Conservation (phyloP, 2,797 vertebrate genomes). For the Apogon talboti region DNA sequence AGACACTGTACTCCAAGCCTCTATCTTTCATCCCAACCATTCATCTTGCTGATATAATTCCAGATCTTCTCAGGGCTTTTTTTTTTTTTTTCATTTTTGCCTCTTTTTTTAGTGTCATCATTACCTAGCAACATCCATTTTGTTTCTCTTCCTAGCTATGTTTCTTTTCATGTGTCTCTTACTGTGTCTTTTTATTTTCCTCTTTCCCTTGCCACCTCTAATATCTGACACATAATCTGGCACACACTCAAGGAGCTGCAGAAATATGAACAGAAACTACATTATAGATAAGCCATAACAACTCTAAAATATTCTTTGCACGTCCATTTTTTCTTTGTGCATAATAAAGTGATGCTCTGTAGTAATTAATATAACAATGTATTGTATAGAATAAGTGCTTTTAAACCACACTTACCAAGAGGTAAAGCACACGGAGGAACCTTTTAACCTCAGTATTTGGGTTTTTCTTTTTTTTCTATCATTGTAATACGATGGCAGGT, state of each 20-base stretch:
- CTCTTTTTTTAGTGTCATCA: constrained; percentile 42
- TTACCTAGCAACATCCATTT: constrained; percentile 56
- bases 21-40: constrained; percentile 1
- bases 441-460: constrained; percentile 4
- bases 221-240: constrained; percentile 62
- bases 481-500: constrained; percentile 24
- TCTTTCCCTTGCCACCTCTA: constrained; percentile 46
- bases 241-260: constrained; percentile 38
- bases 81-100: constrained; percentile 29
- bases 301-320: constrained; percentile 41
- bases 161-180: constrained; percentile 40
- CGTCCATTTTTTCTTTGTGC: constrained; percentile 27
- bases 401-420: not conserved
- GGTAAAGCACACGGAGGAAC: constrained; percentile 11
- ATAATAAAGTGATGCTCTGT: constrained; percentile 17
- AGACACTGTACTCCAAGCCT: constrained; percentile 16
- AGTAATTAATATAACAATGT: constrained; percentile 22
- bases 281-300: constrained; percentile 42
- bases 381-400: not conserved
- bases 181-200: constrained; percentile 42
- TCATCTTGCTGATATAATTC: constrained; percentile 8
- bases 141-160: constrained; percentile 5
- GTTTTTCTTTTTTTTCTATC: constrained; percentile 5
- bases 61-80: constrained; percentile 6
- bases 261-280: constrained; percentile 56